Evolutionary conservation across 2,113 vertebrate genomes (phyloP).

Genomic region (Leiothrix lutea): DNA sequence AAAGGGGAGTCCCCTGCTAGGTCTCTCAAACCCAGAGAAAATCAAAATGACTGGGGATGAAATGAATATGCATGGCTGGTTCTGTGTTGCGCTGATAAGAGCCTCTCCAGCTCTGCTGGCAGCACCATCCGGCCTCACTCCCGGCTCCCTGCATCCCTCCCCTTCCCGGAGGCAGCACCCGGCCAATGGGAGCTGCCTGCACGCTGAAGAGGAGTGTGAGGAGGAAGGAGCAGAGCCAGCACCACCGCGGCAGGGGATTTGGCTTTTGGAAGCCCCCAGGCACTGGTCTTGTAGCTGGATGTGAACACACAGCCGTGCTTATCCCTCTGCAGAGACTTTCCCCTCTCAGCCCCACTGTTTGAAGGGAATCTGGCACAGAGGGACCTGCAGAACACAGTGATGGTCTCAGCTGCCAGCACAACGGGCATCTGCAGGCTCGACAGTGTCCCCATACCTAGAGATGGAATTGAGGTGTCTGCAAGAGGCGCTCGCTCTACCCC

Average conservation of each 20-base stretch:
- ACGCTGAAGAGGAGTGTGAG: not conserved
- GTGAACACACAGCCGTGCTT: fast-evolving
- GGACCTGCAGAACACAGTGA: fast-evolving
- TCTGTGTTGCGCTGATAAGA: constrained; percentile 11
- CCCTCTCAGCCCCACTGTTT: not conserved
- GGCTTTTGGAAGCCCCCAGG: not conserved
- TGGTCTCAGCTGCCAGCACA: not conserved
- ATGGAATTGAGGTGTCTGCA: not conserved
- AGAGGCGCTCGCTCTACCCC: not conserved
- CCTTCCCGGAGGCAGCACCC: not conserved
- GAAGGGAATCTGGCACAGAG: not conserved
- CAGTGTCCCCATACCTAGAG: fast-evolving
- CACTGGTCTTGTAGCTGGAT: not conserved
- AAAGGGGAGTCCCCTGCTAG: not conserved
- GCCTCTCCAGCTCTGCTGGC: not conserved
- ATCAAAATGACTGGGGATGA: not conserved
- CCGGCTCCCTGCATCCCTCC: not conserved
- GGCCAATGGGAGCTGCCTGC: not conserved
- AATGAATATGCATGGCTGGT: not conserved
- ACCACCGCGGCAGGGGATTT: not conserved
- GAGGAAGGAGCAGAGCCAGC: not conserved
- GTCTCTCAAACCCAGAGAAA: not conserved
- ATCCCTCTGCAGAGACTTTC: fast-evolving
- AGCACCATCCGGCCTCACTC: not conserved
- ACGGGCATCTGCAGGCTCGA: fast-evolving